These are phyloP conservation scores for Oryctolagus cuniculus DNA, from an alignment of 2,113 vertebrate genomes.

Conservation along the genomic window mOryCun1.1 NC_091434.1:68292001-68292500, in stretches of 20 bases:
- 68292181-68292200: not conserved
- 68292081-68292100: not conserved
- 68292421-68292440: constrained; percentile 26
- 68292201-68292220: not conserved
- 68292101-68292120: not conserved
- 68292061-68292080: not conserved
- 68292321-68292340: not conserved
- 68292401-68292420: constrained; percentile 21
- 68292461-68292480: constrained; percentile 1
- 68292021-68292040: not conserved
- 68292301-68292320: not conserved
- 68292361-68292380: not conserved
- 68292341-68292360: not conserved
- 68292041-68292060: not conserved
- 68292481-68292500: not conserved
- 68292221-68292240: not conserved
- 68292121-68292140: not conserved
- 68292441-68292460: not conserved
- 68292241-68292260: not conserved
- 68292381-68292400: constrained; percentile 1
- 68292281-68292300: no score
- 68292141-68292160: not conserved
- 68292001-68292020: not conserved
- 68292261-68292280: not conserved
- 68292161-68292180: not conserved